Evolutionary conservation across 2,888 invertebrate species (phyloP).

Genomic region (Harpalus rufipes): DNA sequence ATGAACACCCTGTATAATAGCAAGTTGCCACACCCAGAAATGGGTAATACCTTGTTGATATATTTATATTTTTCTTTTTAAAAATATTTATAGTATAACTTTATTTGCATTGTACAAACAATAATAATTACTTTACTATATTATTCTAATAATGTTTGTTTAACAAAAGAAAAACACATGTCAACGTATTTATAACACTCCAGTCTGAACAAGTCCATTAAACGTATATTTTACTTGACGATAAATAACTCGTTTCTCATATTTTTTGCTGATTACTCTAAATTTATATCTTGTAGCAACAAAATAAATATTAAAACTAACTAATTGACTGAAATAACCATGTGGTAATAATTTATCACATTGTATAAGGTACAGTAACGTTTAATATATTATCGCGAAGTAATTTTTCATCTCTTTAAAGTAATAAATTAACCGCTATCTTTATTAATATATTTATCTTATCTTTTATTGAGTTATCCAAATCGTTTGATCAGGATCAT

Average conservation of each 20-base stretch:
- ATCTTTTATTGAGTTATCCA: not conserved
- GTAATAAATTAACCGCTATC: not conserved
- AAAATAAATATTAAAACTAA: not conserved
- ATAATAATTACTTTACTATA: not conserved
- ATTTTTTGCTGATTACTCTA: not conserved
- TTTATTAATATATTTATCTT: not conserved
- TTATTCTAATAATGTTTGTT: not conserved
- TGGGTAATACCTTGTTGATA: not conserved
- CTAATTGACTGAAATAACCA: not conserved
- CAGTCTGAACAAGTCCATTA: not conserved
- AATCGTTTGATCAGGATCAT: not conserved
- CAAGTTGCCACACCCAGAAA: too few species aligned
- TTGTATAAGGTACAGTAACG: not conserved
- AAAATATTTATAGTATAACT: not conserved
- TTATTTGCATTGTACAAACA: not conserved
- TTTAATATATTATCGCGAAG: not conserved
- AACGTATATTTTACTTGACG: not conserved
- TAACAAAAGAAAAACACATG: not conserved
- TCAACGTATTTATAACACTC: not conserved
- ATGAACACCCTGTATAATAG: too few species aligned
- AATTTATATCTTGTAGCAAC: not conserved
- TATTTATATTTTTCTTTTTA: not conserved
- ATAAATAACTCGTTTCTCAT: not conserved
- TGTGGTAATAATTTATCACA: not conserved
- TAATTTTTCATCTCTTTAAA: not conserved